Percentiles rank a stretch among this genome's conserved stretches.
Evolutionary conservation across 2,113 vertebrate genomes (phyloP).

Genomic region (Thalassarche chlororhynchos): DNA sequence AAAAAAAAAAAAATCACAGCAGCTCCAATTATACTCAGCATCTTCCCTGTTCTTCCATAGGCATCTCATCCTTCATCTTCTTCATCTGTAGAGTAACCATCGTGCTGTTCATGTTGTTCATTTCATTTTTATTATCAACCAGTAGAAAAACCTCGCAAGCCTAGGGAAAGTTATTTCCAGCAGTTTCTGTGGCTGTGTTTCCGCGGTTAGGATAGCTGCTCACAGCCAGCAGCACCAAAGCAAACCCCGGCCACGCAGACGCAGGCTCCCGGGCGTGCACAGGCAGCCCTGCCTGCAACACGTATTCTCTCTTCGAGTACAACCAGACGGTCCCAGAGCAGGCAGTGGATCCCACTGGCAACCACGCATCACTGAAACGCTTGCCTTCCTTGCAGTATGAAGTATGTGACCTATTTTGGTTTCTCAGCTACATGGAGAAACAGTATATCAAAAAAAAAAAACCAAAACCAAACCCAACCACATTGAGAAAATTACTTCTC

Average conservation of each 20-base stretch:
- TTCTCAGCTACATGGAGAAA: not conserved
- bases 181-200: not conserved
- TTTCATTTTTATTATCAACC: not conserved
- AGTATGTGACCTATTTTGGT: not conserved
- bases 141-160: not conserved
- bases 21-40: not conserved
- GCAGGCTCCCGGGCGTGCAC: accelerated
- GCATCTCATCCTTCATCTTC: not conserved
- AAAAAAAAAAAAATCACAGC: not conserved
- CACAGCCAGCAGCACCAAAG: not conserved
- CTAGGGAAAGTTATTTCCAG: not conserved
- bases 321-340: not conserved
- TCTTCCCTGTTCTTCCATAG: not conserved
- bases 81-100: not conserved
- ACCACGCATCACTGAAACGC: accelerated
- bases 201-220: not conserved
- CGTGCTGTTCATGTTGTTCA: not conserved
- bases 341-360: not conserved
- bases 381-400: not conserved
- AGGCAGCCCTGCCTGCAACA: no score
- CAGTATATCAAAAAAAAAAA: no score
- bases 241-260: not conserved
- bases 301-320: not conserved
- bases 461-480: no score
- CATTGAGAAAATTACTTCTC: not conserved